Evolutionary conservation across 1,140 invertebrate genomes (phyloP).

Genomic region (Drosophila eugracilis): DNA sequence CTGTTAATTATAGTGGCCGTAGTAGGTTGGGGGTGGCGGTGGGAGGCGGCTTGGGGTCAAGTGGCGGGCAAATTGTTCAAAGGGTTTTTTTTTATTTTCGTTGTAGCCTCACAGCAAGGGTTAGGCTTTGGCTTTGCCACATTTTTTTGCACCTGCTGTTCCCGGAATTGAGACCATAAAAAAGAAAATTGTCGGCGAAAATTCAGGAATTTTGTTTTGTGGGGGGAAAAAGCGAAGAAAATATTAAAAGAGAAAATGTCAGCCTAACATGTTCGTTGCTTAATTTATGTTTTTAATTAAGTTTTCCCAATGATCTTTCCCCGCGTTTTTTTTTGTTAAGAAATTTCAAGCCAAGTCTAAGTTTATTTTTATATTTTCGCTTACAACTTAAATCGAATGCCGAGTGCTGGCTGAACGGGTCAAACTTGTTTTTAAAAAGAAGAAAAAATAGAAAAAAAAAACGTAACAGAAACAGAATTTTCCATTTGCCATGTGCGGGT

Average conservation of each 20-base stretch:
- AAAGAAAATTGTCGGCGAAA: constrained; percentile 55
- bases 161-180: constrained; percentile 76
- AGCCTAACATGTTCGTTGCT: constrained; percentile 64
- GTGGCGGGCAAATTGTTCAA: constrained; percentile 67
- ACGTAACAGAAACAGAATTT: constrained; percentile 70
- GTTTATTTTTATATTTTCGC: constrained; percentile 33
- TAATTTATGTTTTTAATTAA: constrained; percentile 82
- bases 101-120: constrained; percentile 36
- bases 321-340: too few relatives aligned
- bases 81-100: too few relatives aligned
- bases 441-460: too few relatives aligned
- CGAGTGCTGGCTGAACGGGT: constrained; percentile 62
- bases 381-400: constrained; percentile 34
- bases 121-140: constrained; percentile 21
- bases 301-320: constrained; percentile 42
- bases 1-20: constrained; percentile 76
- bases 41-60: constrained; percentile 46
- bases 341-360: constrained; percentile 37
- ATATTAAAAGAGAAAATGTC: constrained; percentile 58
- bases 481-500: constrained; percentile 46
- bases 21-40: constrained; percentile 13
- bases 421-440: constrained; percentile 75
- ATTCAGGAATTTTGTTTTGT: constrained; percentile 29
- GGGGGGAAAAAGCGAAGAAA: constrained; percentile 15
- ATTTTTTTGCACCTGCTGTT: constrained; percentile 79